phyloP scores from a whole-genome alignment of 2,797 vertebrate species.

The Mareca strepera region DNA sequence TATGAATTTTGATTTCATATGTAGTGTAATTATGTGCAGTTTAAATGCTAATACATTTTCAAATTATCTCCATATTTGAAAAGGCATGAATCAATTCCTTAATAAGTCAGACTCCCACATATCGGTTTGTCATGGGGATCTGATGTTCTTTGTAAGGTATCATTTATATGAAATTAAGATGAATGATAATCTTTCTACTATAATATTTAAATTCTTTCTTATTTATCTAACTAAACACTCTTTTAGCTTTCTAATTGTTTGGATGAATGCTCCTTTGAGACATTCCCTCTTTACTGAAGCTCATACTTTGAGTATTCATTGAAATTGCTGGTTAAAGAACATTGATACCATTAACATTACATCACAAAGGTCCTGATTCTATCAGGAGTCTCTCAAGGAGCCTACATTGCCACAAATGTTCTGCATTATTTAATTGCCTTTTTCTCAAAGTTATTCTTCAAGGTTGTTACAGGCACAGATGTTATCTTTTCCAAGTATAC shows the following conservation, averaged over 20 bases:
- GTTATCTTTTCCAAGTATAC: conserved; percentile 15
- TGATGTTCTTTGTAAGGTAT: background rate
- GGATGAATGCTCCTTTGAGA: background rate
- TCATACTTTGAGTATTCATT: background rate
- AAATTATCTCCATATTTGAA: background rate
- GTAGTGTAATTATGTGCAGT: background rate
- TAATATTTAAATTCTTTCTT: background rate
- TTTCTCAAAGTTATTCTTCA: conserved; percentile 10
- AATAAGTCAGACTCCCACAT: background rate
- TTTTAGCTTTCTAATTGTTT: background rate
- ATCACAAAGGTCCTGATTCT: conserved; percentile 7
- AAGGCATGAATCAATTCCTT: background rate
- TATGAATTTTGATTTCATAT: background rate
- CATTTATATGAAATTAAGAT: background rate
- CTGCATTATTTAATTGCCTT: background rate
- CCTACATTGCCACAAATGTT: background rate
- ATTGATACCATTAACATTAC: background rate
- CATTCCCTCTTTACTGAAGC: background rate
- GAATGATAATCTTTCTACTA: background rate
- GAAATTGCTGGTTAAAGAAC: background rate
- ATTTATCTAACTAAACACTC: background rate
- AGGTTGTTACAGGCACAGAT: conserved; percentile 19
- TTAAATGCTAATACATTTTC: background rate
- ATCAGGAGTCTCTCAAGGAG: background rate
- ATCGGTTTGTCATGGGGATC: background rate